Evolutionary conservation across 2,888 invertebrate genomes (phyloP).

Genomic region (Bellardia bayeri): DNA sequence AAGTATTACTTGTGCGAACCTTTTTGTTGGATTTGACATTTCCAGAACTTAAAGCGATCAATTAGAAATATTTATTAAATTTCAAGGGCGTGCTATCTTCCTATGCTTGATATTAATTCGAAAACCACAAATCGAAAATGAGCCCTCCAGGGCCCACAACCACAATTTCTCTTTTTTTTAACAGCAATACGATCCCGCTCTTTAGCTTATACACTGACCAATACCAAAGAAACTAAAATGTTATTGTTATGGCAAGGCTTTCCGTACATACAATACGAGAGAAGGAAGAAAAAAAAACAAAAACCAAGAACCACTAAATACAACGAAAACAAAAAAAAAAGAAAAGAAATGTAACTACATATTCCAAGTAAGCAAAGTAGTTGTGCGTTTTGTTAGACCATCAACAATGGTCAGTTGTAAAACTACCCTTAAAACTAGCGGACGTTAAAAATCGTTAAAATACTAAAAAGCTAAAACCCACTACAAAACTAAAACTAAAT

Average conservation of each 20-base stretch:
- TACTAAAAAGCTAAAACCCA: not conserved
- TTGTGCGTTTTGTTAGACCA: conserved; percentile 73
- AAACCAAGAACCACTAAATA: conserved; percentile 23
- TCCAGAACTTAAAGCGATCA: no score
- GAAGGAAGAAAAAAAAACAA: not conserved
- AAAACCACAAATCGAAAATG: no score
- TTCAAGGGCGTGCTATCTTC: no score
- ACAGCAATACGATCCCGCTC: conserved; percentile 19
- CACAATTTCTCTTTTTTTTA: not conserved
- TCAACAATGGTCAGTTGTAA: conserved; percentile 80
- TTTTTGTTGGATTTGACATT: no score
- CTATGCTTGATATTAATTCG: no score
- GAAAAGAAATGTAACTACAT: conserved; percentile 32
- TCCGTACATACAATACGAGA: conserved; percentile 36
- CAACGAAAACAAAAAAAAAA: conserved; percentile 57
- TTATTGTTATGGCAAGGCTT: conserved; percentile 66
- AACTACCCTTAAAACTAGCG: conserved; percentile 79
- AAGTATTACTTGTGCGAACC: no score
- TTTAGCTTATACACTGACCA: conserved; percentile 36
- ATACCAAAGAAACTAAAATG: conserved; percentile 48
- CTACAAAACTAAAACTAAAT: conserved; percentile 7
- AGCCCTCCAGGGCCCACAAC: not conserved
- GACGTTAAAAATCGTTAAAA: conserved; percentile 62
- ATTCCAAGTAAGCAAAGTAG: conserved; percentile 55
- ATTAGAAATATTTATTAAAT: no score